These are phyloP conservation scores for Aporophyla lueneburgensis DNA, from an alignment of 2,888 invertebrate genomes.

Conservation along the genomic window DNA sequence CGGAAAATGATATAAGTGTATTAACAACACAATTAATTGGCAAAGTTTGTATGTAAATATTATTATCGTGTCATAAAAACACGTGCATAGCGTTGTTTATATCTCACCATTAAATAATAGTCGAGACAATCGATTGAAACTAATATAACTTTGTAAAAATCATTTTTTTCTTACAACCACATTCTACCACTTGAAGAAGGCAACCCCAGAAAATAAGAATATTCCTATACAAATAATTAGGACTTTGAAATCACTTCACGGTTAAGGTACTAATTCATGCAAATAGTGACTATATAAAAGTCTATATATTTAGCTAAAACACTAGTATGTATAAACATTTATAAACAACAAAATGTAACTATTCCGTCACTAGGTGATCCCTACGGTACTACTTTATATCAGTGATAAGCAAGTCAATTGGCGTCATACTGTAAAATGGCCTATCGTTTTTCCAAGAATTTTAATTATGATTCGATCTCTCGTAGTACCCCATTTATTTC, in stretches of 20 bases:
- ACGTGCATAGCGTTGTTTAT: not conserved
- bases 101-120: not conserved
- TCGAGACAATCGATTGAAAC: conserved; percentile 19
- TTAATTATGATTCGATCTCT: not conserved
- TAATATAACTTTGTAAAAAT: conserved; percentile 7
- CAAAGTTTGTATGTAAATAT: conserved; percentile 13
- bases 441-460: not conserved
- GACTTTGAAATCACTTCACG: conserved; percentile 54
- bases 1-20: conserved; percentile 39
- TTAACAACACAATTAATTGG: conserved; percentile 34
- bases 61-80: not conserved
- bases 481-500: not conserved
- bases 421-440: conserved; percentile 36
- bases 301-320: conserved; percentile 71
- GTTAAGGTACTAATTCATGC: conserved; percentile 63
- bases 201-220: conserved; percentile 36
- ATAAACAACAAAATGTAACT: conserved; percentile 73
- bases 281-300: conserved; percentile 75
- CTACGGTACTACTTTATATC: conserved; percentile 70
- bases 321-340: conserved; percentile 74
- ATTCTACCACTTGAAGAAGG: conserved; percentile 30
- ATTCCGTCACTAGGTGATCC: conserved; percentile 72
- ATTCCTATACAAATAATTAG: conserved; percentile 40
- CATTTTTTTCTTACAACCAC: conserved; percentile 24
- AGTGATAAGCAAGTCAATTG: conserved; percentile 35